These are phyloP conservation scores for Hexactinellida sp. DNA, from an alignment of 37 sponge, comb jelly and placozoan species.

Conservation along the genomic window DNA sequence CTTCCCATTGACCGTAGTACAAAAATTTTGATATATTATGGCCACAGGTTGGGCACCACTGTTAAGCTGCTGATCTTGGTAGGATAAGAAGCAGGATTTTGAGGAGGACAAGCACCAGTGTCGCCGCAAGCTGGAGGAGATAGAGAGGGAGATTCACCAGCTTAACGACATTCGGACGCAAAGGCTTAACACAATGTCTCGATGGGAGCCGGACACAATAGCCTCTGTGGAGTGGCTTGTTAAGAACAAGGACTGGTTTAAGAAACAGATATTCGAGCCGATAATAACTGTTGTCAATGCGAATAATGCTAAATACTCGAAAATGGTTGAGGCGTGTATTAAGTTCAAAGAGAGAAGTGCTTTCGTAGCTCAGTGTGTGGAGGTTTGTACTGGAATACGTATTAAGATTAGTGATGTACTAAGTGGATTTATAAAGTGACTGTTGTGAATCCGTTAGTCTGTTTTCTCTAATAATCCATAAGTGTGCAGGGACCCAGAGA, in stretches of 20 bases:
- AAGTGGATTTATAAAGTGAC: no score
- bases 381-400: constrained; percentile 31
- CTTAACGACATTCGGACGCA: constrained; percentile 51
- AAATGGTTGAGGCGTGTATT: constrained; percentile 61
- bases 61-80: no score
- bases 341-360: constrained; percentile 49
- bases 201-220: constrained; percentile 36
- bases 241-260: constrained; percentile 61
- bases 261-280: constrained; percentile 68
- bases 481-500: no score
- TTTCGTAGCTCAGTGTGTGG: constrained; percentile 66
- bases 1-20: no score
- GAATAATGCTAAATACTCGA: constrained; percentile 29
- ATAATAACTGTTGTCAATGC: constrained; percentile 41
- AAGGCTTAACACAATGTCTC: constrained; percentile 44
- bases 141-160: constrained; percentile 33
- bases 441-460: no score
- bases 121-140: neutral
- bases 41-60: no score
- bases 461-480: no score
- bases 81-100: neutral
- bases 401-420: no score
- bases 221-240: constrained; percentile 74
- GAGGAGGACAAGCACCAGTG: neutral
- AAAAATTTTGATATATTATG: no score